Conservation (phyloP, 2,797 vertebrate species). For the Urophycis tenuis region DNA sequence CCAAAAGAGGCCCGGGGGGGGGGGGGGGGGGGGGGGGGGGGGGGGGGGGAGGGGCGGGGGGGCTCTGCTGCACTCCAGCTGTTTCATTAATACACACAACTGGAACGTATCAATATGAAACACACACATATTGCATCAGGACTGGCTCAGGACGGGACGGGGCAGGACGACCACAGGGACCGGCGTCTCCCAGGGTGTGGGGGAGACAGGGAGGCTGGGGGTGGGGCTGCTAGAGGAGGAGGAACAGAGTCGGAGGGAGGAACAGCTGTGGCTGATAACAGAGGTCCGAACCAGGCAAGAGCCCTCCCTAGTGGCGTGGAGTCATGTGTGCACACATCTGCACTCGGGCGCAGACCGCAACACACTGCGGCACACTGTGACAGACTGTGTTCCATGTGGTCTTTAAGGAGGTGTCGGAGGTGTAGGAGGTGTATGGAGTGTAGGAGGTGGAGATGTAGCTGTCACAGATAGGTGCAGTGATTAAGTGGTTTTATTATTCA, state of each 20-base stretch:
- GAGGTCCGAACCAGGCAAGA: slow-evolving; percentile 18
- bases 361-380: background rate
- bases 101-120: background rate
- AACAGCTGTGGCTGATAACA: slow-evolving; percentile 42
- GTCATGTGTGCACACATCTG: slow-evolving; percentile 2
- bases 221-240: background rate
- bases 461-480: too few relatives aligned
- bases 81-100: background rate
- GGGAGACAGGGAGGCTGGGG: background rate
- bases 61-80: background rate
- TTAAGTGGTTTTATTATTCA: too few relatives aligned
- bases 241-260: background rate
- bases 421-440: too few relatives aligned
- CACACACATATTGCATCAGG: too few relatives aligned
- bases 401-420: too few relatives aligned
- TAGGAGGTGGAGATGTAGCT: too few relatives aligned
- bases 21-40: too few relatives aligned
- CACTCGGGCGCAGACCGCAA: slow-evolving; percentile 9
- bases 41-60: too few relatives aligned
- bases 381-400: background rate
- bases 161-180: slow-evolving; percentile 10
- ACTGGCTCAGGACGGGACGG: too few relatives aligned
- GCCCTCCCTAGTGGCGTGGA: slow-evolving; percentile 51
- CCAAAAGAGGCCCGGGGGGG: too few relatives aligned
- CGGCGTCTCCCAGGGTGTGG: background rate